Evolutionary conservation across 1,140 invertebrate species (phyloP).

Genomic region (Ceratina japonica): DNA sequence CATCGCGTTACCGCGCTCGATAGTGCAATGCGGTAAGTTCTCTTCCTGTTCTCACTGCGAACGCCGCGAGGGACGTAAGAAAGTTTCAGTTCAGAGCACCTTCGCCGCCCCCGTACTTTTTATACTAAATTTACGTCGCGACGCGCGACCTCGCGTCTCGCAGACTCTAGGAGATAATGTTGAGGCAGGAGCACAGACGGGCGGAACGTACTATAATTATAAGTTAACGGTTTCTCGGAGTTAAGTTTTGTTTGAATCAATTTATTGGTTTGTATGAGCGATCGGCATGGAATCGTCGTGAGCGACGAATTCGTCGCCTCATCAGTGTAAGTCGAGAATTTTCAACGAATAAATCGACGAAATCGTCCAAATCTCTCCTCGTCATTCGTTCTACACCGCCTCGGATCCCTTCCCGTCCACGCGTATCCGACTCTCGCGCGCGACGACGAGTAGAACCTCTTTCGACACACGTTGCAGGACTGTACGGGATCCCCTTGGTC

Average conservation of each 20-base stretch:
- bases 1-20: conserved; percentile 85
- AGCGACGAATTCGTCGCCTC: neutral
- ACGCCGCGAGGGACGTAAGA: neutral
- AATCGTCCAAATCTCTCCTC: conserved; percentile 23
- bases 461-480: conserved; percentile 80
- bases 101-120: neutral
- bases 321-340: conserved; percentile 26
- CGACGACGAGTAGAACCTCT: too few relatives aligned
- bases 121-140: neutral
- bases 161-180: neutral
- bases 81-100: neutral
- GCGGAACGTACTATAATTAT: neutral
- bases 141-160: neutral
- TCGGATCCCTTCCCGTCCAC: neutral
- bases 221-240: conserved; percentile 1
- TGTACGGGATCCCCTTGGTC: conserved; percentile 85
- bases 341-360: conserved; percentile 34
- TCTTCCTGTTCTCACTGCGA: neutral
- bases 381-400: neutral
- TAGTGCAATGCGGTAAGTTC: conserved; percentile 85
- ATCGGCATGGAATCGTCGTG: conserved; percentile 13
- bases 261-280: conserved; percentile 12
- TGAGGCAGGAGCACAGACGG: neutral
- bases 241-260: conserved; percentile 23
- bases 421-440: neutral